These are phyloP conservation scores for Limnephilus marmoratus DNA, from an alignment of 2,888 invertebrate species.

Conservation along the genomic window DNA sequence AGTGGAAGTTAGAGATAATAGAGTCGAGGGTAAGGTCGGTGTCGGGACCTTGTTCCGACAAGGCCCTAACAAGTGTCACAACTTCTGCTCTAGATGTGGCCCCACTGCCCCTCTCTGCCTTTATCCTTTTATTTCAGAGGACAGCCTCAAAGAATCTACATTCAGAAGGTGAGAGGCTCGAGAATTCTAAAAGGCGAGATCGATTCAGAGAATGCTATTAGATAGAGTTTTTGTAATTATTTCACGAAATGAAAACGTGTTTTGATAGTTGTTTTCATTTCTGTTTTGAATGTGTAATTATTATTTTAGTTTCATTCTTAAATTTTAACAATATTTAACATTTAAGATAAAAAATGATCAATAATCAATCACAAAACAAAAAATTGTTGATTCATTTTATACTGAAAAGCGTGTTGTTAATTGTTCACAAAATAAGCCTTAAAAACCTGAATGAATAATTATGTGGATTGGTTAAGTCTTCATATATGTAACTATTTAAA, in stretches of 20 bases:
- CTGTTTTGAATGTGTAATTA: neutral
- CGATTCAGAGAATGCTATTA: constrained; percentile 49
- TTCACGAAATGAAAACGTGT: neutral
- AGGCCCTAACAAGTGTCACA: constrained; percentile 54
- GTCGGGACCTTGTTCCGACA: constrained; percentile 55
- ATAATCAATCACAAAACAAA: too few relatives aligned
- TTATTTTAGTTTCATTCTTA: neutral
- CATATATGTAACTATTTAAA: too few relatives aligned
- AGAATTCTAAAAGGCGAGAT: constrained; percentile 41
- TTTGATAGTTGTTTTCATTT: neutral
- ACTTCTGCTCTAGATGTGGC: constrained; percentile 39
- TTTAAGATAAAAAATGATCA: neutral
- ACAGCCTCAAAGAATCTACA: constrained; percentile 35
- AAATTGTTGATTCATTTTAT: neutral
- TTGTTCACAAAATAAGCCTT: neutral
- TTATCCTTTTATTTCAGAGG: constrained; percentile 37
- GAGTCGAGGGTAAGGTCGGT: constrained; percentile 39
- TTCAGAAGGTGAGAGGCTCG: constrained; percentile 39
- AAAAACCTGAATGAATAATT: too few relatives aligned
- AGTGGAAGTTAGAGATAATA: constrained; percentile 39
- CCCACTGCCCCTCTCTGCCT: constrained; percentile 27
- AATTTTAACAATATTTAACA: neutral
- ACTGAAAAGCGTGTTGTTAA: too few relatives aligned
- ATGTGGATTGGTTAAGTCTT: too few relatives aligned
- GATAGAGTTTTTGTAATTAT: neutral